phyloP scores from a whole-genome alignment of 2,113 vertebrate genomes.

The Brachyhypopomus gauderio region DNA sequence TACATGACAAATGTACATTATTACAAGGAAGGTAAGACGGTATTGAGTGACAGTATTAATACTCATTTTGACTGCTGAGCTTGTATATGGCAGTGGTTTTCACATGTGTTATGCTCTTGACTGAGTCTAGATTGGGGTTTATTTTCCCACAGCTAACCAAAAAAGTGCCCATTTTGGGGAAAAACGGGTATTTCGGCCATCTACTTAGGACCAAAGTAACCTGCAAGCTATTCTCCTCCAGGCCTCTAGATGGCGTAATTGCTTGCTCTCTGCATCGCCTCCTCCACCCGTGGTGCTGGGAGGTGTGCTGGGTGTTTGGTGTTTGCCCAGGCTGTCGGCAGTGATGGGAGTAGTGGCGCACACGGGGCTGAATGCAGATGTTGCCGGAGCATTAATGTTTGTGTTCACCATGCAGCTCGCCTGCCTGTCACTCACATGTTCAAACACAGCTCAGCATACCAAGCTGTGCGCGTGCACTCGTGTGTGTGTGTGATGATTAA shows the following conservation, averaged over 20 bases:
- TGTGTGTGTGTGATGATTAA: not conserved
- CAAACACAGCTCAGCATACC: not conserved
- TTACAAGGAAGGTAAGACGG: too few species aligned
- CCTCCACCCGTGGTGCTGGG: not conserved
- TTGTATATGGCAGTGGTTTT: too few species aligned
- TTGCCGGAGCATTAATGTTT: not conserved
- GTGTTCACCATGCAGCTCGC: not conserved
- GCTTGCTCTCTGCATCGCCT: slow-evolving; percentile 28
- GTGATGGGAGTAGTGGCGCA: slow-evolving; percentile 16
- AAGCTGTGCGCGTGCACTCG: not conserved
- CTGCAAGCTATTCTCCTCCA: slow-evolving; percentile 25
- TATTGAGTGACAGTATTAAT: too few species aligned
- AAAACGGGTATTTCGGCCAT: too few species aligned
- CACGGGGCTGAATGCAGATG: slow-evolving; percentile 29
- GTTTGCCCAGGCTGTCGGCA: slow-evolving; percentile 28
- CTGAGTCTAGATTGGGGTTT: too few species aligned
- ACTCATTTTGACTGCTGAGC: too few species aligned
- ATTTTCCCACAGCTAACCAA: too few species aligned
- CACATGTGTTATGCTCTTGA: too few species aligned
- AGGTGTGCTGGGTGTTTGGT: not conserved
- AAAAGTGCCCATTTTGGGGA: too few species aligned
- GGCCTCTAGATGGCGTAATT: slow-evolving; percentile 69
- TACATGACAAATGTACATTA: too few species aligned
- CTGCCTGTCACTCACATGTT: slow-evolving; percentile 1
- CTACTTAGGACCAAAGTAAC: not conserved